Evolutionary conservation across 2,113 vertebrate genomes (phyloP).

Genomic region (Onychostoma macrolepis): DNA sequence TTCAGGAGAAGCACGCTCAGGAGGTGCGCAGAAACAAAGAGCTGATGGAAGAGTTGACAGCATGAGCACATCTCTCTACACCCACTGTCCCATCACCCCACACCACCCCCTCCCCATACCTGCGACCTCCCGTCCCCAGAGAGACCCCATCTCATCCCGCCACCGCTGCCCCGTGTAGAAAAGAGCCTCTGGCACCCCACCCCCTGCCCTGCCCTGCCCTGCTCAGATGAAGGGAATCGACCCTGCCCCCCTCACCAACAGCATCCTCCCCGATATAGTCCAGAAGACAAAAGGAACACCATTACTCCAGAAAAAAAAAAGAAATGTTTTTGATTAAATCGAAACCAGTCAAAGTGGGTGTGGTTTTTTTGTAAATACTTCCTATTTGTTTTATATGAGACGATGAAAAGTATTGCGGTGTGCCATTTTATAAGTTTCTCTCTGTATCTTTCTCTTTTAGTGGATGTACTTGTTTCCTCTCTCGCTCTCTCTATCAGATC

Average conservation of each 20-base stretch:
- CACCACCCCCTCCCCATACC: slow-evolving; percentile 21
- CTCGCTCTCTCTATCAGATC: slow-evolving; percentile 56
- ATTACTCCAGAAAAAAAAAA: slow-evolving; percentile 41
- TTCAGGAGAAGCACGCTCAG: slow-evolving; percentile 90
- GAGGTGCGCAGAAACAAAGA: slow-evolving; percentile 96
- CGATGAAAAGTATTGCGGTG: slow-evolving; percentile 78
- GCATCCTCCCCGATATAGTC: slow-evolving; percentile 21
- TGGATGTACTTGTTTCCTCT: slow-evolving; percentile 69
- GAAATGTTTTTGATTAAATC: slow-evolving; percentile 72
- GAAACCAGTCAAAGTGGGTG: slow-evolving; percentile 69
- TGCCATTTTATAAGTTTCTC: slow-evolving; percentile 78
- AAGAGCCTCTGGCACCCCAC: slow-evolving; percentile 57
- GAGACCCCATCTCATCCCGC: slow-evolving; percentile 58
- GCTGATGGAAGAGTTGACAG: slow-evolving; percentile 85
- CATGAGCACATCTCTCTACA: slow-evolving; percentile 63
- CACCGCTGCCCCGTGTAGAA: slow-evolving; percentile 53
- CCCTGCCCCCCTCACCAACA: slow-evolving; percentile 40
- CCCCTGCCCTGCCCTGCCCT: background rate
- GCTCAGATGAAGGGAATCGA: slow-evolving; percentile 57
- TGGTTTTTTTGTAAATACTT: slow-evolving; percentile 80
- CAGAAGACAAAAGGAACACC: slow-evolving; percentile 15
- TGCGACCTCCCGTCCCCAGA: slow-evolving; percentile 42
- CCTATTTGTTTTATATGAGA: slow-evolving; percentile 80
- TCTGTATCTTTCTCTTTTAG: slow-evolving; percentile 66
- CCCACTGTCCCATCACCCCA: slow-evolving; percentile 36